A percentile compares a stretch with the other conserved stretches of the same genome.
These are phyloP conservation scores for Entomobrya multifasciata DNA, from an alignment of 2,888 invertebrate species.

Conservation along the genomic window DNA sequence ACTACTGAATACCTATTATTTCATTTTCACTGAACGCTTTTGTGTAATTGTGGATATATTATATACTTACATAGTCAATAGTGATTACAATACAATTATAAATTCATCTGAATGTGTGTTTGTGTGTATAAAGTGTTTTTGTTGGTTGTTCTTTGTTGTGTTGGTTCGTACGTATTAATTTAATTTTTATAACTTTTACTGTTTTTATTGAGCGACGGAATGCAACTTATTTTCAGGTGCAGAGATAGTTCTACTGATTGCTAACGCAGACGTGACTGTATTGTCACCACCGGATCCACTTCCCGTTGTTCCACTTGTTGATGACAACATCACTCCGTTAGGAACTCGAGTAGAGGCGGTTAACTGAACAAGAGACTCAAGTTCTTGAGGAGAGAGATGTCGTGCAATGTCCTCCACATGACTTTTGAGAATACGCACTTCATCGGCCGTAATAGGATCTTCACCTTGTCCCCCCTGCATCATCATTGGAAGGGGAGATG, in stretches of 20 bases:
- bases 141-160: background rate
- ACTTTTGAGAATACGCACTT: conserved; percentile 75
- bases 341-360: conserved; percentile 76
- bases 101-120: background rate
- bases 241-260: conserved; percentile 66
- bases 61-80: background rate
- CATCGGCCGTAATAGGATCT: conserved; percentile 71
- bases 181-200: conserved; percentile 5
- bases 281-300: conserved; percentile 19
- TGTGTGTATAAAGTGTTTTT: background rate
- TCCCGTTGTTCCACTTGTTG: conserved; percentile 1
- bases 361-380: conserved; percentile 78
- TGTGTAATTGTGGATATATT: no score
- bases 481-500: conserved; percentile 78
- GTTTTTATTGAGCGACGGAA: conserved; percentile 66
- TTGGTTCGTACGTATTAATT: conserved; percentile 20
- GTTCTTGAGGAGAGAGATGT: conserved; percentile 79
- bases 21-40: background rate
- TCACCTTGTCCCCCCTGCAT: conserved; percentile 21
- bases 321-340: conserved; percentile 60
- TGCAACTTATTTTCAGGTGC: conserved; percentile 62
- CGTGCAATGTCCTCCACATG: conserved; percentile 79
- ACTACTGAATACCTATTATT: no score
- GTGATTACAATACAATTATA: background rate
- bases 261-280: conserved; percentile 48